Base-by-base conservation (phyloP, 2,888 invertebrate genomes). In the Drosophila neutralis region DNA sequence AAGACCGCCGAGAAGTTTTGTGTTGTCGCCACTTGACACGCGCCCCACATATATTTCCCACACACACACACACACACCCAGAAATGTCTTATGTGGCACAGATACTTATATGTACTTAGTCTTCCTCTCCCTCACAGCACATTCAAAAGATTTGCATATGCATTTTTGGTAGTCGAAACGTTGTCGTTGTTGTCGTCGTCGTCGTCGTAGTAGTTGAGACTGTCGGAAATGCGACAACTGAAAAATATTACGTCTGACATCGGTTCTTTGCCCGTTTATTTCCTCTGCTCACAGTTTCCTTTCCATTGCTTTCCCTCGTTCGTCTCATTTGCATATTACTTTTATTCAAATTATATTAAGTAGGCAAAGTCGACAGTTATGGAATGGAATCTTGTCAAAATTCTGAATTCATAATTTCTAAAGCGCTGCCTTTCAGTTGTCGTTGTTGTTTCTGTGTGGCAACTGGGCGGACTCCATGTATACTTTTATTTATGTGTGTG, bases 11-110 rank as follows among this genome's bases (percentile, higher is more conserved):
- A 59, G 69, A 67, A 74, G 71, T 87, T 78, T 74, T 58, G 54
- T 75, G 66, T 74, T 59, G 80, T 80, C 69, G 76, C 67, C 89
- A 90, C 90, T 88, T 89, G 89, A 90, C 90, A 90, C 90, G 89
- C 90, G 90, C 76, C 80, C 76, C 74, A 78, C 82, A 90, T 78
- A 90, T 78, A 87, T 89, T 82, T 86, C 82, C 64, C 62, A 49
- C 53, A 61, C 35, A 53, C 38, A 60, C n/a, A n/a, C n/a, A n/a
- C 10, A 5, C n/a, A n/a, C 11, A 5, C 11, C 10, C 6, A 7
- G 56, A 57, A 31, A 51, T 48, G 57, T 69, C 69, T 78, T 64
- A 53, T 68, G 36, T 52, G 56, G 42, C 67, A 70, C 38, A 64
- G 35, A 59, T 69, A 69, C 68, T 63, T 73, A 67, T 66, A 63